Base-by-base conservation (phyloP, 2,113 vertebrate species). In the Sapayoa aenigma region DNA sequence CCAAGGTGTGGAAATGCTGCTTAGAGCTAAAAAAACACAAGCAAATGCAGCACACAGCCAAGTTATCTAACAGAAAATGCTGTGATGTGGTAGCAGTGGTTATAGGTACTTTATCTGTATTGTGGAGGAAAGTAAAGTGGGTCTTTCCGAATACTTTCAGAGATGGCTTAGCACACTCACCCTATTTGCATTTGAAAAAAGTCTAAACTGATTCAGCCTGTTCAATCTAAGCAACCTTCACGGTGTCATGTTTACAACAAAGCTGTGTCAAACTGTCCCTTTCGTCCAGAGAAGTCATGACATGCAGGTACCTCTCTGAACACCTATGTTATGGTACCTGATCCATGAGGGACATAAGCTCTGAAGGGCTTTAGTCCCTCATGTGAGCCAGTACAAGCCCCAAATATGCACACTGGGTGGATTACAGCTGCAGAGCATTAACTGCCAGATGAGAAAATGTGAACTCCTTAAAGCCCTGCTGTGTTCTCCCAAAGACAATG, bases 381-480 rank as follows among this genome's bases (percentile, higher is more conserved):
- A 2, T 3, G 11, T 13, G 33, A 76, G 68, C 15, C 21, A 74
- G 37, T 3, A 31, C 10, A 30, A 63, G 47, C n/a, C 66, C 17
- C 63, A 76, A 0, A 37, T 6, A 55, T 4, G 21, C 41, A 60
- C 23, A 8, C 2, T 0, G 1, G 21, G 18, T 4, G 31, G 41
- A 41, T 50, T 13, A 50, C 5, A 55, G 79, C 74, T 75, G 18
- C 9, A 33, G 14, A 67, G 62, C 33, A 44, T 75, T 50, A 67
- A 50, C 30, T 49, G 58, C 42, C 79, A 82, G 39, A 19, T 37
- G n/a, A 62, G 25, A 31, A 63, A 58, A 31, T 1, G 2, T n/a
- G 35, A 73, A 16, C 27, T 55, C 25, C 31, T 49, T 49, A 35
- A 58, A 86, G 53, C 62, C 41, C 42, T 41, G 60, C 62, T 71